Conservation (phyloP, 2,797 vertebrate genomes). For the Sciurus vulgaris region DNA sequence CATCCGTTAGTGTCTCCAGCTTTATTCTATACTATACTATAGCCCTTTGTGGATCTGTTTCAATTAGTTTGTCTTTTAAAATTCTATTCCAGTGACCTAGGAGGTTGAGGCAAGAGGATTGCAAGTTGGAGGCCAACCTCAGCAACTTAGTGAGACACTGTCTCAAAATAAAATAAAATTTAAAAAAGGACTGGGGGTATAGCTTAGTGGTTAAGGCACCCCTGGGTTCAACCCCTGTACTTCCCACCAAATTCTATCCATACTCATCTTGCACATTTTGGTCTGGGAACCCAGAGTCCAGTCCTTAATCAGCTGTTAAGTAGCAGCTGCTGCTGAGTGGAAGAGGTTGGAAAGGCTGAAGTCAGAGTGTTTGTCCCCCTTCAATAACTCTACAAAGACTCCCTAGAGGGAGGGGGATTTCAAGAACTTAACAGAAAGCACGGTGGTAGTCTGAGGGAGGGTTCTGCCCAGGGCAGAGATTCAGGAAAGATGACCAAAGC, state of each 20-base stretch:
- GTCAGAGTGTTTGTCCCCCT: background rate
- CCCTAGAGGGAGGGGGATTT: constrained; percentile 42
- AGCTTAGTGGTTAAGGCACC: no score
- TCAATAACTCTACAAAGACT: constrained; percentile 3
- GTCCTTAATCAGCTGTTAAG: background rate
- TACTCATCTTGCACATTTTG: background rate
- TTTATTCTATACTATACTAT: background rate
- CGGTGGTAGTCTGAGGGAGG: background rate
- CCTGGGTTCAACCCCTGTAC: background rate
- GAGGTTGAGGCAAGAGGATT: no score
- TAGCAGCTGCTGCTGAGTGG: background rate
- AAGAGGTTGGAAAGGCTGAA: constrained; percentile 1
- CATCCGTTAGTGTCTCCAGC: background rate
- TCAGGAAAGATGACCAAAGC: background rate
- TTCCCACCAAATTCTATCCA: background rate
- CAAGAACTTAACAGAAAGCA: background rate
- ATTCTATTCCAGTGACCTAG: background rate
- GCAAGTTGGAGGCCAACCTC: no score
- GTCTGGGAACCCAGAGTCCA: background rate
- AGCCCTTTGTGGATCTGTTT: constrained; percentile 47
- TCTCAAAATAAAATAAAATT: no score
- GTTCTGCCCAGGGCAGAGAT: background rate
- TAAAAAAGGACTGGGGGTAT: no score
- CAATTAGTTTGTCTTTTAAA: constrained; percentile 55
- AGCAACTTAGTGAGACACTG: no score